Base-by-base conservation (phyloP, 2,888 invertebrate species). In the Hirtodrosophila duncani region DNA sequence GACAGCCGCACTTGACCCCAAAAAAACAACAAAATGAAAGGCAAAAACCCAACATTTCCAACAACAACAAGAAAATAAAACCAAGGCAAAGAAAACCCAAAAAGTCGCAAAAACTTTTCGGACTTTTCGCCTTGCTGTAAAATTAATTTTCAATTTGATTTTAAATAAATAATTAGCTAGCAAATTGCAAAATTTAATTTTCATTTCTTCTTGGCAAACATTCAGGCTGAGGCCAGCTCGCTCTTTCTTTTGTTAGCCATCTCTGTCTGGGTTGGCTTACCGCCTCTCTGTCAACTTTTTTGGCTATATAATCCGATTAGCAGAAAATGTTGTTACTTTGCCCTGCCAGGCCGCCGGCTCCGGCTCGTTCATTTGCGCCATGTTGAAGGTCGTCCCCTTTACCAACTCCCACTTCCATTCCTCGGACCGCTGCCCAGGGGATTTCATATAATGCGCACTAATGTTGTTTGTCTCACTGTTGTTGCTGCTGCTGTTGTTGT, bases 181-280 rank as follows among this genome's bases (percentile, higher is more conserved):
- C 84, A 85, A 85, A 85, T 85, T 85, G 82, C 82, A 84, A 85
- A 85, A 85, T 85, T 85, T 82, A 85, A 85, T 85, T 85, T 84
- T 74, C 80, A 83, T 84, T 80, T 83, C 75, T 59, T 59, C 51
- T 62, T 55, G 63, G 31, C 31, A 31, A 57, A 69, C 43, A 46
- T 44, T 34, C 37, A 52, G 56, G 55, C 58, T 45, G 16, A 26
- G 23, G n/a, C 27, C 18, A 17, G 24, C 24, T 26, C 41, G 30
- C 23, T 27, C 11, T 21, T 30, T 10, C 20, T 8, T 18, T 13
- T 10, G 13, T 13, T 21, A 13, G 6, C 36, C 13, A 16, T 17
- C 16, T 16, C 10, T 23, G 7, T 16, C 14, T 11, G 17, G 18
- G 18, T 38, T 24, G 17, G 7, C 16, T 37, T 23, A 13, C 26